Conservation (phyloP, 2,113 vertebrate genomes). For the Oplegnathus fasciatus region DNA sequence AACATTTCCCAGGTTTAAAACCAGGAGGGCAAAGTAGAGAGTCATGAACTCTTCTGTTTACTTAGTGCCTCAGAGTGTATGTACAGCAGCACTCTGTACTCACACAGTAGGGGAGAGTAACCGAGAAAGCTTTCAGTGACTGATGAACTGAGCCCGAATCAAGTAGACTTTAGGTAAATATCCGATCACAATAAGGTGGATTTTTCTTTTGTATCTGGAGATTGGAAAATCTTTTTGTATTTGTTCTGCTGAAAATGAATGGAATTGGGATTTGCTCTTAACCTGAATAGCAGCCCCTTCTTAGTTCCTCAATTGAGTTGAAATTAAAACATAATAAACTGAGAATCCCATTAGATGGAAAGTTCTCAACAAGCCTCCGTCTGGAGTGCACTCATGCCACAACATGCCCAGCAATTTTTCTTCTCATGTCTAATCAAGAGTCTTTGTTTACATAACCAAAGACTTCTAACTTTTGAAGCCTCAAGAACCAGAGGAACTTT, state of each 20-base stretch:
- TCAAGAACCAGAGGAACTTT: constrained; percentile 33
- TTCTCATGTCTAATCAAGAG: constrained; percentile 43
- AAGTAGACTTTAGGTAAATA: background rate
- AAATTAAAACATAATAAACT: constrained; percentile 6
- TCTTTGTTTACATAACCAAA: constrained; percentile 46
- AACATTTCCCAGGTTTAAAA: constrained; percentile 42
- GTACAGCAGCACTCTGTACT: constrained; percentile 9
- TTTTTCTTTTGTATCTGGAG: constrained; percentile 15
- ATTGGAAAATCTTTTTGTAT: background rate
- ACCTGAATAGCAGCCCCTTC: background rate
- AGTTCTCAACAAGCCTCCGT: constrained; percentile 15
- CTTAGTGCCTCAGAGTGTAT: background rate
- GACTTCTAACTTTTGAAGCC: constrained; percentile 29
- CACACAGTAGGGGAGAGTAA: background rate
- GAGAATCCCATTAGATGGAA: constrained; percentile 1
- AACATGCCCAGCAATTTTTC: constrained; percentile 37
- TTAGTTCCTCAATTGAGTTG: background rate
- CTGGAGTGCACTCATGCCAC: constrained; percentile 28
- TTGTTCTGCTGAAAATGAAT: background rate
- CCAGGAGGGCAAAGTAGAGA: constrained; percentile 20
- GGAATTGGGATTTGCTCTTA: background rate
- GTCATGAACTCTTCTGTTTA: constrained; percentile 35
- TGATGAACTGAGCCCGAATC: background rate
- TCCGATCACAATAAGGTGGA: background rate
- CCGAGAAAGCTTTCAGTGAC: constrained; percentile 15